A percentile compares a stretch with the other conserved stretches of the same genome.
Conservation (phyloP, 1,140 invertebrate genomes). For the Ostrea edulis region DNA sequence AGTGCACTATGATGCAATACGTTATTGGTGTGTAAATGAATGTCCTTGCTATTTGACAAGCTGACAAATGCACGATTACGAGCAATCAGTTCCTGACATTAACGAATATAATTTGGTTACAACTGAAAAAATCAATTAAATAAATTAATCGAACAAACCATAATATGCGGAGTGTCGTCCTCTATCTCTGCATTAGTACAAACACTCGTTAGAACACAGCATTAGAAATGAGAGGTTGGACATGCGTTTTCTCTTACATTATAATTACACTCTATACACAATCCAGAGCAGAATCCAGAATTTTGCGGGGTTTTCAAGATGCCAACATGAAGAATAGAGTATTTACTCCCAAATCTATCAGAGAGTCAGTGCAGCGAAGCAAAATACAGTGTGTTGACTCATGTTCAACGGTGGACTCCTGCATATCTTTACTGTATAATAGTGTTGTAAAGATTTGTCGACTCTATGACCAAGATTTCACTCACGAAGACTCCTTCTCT, state of each 20-base stretch:
- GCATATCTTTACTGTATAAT: neutral
- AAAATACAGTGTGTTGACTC: constrained; percentile 20
- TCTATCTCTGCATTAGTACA: neutral
- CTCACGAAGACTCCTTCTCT: neutral
- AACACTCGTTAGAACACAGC: neutral
- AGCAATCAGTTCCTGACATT: neutral
- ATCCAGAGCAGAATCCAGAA: neutral
- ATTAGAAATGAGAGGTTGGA: neutral
- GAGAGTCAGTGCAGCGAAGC: neutral
- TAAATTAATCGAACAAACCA: neutral
- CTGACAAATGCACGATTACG: neutral
- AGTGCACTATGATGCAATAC: no score
- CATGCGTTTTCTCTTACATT: neutral
- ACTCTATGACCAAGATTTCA: constrained; percentile 13
- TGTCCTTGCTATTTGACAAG: neutral
- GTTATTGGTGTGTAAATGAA: no score
- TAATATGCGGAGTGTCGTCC: neutral
- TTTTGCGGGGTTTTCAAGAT: neutral
- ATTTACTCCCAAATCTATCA: neutral
- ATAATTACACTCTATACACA: constrained; percentile 6
- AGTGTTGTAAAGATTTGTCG: neutral
- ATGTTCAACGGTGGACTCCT: neutral
- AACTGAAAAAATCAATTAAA: constrained; percentile 13
- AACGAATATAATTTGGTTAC: neutral
- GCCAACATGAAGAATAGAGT: constrained; percentile 6